These are phyloP conservation scores for Linnaemya vulpina DNA, from an alignment of 2,888 invertebrate species.

Conservation along the genomic window DNA sequence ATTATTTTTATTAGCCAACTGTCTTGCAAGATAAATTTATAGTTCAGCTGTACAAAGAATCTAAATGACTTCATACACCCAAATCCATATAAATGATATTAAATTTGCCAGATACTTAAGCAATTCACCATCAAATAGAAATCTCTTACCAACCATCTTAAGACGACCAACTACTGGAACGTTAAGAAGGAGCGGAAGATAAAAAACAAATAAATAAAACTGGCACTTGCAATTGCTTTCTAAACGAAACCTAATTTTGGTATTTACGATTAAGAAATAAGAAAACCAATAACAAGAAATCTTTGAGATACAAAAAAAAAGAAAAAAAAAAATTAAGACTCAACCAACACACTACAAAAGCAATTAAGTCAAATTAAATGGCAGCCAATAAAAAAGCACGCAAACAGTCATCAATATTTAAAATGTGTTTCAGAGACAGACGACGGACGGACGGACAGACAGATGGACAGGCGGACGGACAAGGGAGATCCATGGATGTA, in stretches of 20 bases:
- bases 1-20: not conserved
- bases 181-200: constrained; percentile 25
- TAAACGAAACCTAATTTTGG: constrained; percentile 63
- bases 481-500: not conserved
- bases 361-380: constrained; percentile 67
- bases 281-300: not conserved
- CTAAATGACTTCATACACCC: constrained; percentile 3
- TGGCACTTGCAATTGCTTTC: constrained; percentile 54
- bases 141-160: not conserved
- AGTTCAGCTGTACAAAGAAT: not conserved
- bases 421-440: not conserved
- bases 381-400: constrained; percentile 53
- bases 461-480: too few species aligned
- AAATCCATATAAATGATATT: constrained; percentile 27
- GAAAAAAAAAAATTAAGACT: constrained; percentile 2
- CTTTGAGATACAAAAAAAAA: constrained; percentile 3
- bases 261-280: constrained; percentile 35
- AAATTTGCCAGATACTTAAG: not conserved
- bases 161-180: not conserved
- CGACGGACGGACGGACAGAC: too few species aligned
- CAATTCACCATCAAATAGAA: not conserved
- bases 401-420: not conserved
- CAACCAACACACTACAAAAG: constrained; percentile 44
- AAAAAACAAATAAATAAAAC: constrained; percentile 27
- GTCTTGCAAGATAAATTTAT: not conserved